Base-by-base conservation (phyloP, 64 coral and sea anemone species). In the Orbicella faveolata region DNA sequence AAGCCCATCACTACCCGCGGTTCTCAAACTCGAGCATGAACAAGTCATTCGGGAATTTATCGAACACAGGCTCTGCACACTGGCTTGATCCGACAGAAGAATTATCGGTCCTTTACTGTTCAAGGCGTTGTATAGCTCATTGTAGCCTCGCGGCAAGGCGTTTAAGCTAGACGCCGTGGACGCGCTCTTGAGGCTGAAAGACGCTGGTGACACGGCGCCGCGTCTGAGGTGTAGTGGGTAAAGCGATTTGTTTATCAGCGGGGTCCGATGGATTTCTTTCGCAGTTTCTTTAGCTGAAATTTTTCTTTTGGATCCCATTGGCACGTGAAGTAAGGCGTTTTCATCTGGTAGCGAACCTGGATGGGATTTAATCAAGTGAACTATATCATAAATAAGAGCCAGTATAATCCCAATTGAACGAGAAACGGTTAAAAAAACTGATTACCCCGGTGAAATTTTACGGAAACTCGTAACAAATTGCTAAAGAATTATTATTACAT, bases 201-300 rank as follows among this genome's bases (percentile, higher is more conserved):
- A 97, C 19, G 92, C 89, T 57, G 92, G 92, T 48, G 95, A 93
- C 36, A 97, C 92, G n/a, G 95, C 95, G 44, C 95, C 95, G 2
- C 95, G 67, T 83, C 95, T 93, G 61, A 78, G 89, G 82, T 93
- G 93, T 52, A 83, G 92, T 34, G 39, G 88, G 62, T 88, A 97
- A 8, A 36, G 70, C 51, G 59, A 84, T 36, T 74, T 93, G 51
- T 73, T 90, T 63, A 75, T 57, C 8, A 79, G 88, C 2, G 75
- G 75, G 36, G 57, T 81, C 52, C 52, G 88, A 14, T 34, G 36
- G 35, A 81, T 21, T 79, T 90, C 75, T 10, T 73, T 92, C 2
- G n/a, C n/a, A 9, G 36, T 41, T 70, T 83, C 65, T 79, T 20
- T 63, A 57, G 13, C 14, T 77, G 81, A 63, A 21, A n/a, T 57